phyloP scores from a whole-genome alignment of 2,888 invertebrate genomes.

The Glyphotaelius pellucidus region DNA sequence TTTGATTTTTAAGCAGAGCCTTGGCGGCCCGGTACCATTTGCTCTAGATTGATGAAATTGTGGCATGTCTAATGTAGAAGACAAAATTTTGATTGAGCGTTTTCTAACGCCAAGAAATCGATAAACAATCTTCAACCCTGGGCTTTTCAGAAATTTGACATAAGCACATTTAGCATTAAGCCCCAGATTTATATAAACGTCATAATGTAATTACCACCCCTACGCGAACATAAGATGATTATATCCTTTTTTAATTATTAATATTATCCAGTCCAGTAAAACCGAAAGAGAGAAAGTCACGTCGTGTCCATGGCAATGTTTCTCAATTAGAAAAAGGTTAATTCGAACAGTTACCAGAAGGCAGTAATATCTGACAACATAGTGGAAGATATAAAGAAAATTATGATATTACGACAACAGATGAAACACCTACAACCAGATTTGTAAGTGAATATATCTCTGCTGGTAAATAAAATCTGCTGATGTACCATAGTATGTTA shows the following conservation, averaged over 20 bases:
- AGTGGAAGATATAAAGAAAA: background rate
- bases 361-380: background rate
- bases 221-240: background rate
- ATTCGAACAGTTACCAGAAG: background rate
- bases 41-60: too few species aligned
- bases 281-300: background rate
- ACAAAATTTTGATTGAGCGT: too few species aligned
- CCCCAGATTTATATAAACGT: too few species aligned
- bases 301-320: background rate
- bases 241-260: background rate
- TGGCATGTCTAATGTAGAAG: too few species aligned
- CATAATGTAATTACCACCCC: background rate
- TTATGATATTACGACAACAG: background rate
- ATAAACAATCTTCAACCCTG: too few species aligned
- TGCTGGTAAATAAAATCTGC: background rate
- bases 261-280: background rate
- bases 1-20: too few species aligned
- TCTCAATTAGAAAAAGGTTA: background rate
- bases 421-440: background rate
- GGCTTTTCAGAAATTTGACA: too few species aligned
- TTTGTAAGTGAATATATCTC: background rate
- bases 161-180: too few species aligned
- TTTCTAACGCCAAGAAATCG: too few species aligned
- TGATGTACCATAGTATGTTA: background rate
- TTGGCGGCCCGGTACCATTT: too few species aligned